Percentiles rank a stretch among this genome's conserved stretches.
These are phyloP conservation scores for Enteromius trimaculatus DNA, from an alignment of 2,797 vertebrate species.

Conservation along the genomic window DNA sequence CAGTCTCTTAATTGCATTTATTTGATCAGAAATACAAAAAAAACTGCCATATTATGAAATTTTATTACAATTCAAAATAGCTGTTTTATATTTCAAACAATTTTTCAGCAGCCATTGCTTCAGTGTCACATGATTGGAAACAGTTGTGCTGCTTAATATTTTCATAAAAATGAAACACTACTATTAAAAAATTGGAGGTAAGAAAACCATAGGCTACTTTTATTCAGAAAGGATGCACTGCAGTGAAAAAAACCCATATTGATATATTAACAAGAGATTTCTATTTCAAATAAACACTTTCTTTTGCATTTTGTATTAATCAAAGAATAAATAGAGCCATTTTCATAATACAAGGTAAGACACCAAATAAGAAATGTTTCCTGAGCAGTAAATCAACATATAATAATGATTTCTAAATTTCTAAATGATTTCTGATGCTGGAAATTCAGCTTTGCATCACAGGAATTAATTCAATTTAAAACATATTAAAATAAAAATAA, in stretches of 20 bases:
- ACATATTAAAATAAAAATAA: not conserved
- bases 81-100: not conserved
- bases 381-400: not conserved
- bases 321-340: not conserved
- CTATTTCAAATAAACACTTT: not conserved
- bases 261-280: not conserved
- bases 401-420: not conserved
- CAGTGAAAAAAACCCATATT: no score
- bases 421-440: not conserved
- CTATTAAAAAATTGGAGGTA: not conserved
- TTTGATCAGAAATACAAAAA: not conserved
- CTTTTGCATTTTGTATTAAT: not conserved
- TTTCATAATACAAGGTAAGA: not conserved
- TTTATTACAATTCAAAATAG: not conserved
- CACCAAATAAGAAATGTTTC: not conserved
- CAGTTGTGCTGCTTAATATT: not conserved
- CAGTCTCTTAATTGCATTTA: not conserved
- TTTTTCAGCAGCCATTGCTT: not conserved
- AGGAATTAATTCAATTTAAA: not conserved
- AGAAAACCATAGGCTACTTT: not conserved
- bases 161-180: not conserved
- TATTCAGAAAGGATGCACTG: not conserved
- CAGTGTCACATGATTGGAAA: not conserved
- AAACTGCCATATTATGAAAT: not conserved
- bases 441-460: not conserved